These are phyloP conservation scores for Gymnodraco acuticeps DNA, from an alignment of 2,797 vertebrate genomes.

Conservation along the genomic window DNA sequence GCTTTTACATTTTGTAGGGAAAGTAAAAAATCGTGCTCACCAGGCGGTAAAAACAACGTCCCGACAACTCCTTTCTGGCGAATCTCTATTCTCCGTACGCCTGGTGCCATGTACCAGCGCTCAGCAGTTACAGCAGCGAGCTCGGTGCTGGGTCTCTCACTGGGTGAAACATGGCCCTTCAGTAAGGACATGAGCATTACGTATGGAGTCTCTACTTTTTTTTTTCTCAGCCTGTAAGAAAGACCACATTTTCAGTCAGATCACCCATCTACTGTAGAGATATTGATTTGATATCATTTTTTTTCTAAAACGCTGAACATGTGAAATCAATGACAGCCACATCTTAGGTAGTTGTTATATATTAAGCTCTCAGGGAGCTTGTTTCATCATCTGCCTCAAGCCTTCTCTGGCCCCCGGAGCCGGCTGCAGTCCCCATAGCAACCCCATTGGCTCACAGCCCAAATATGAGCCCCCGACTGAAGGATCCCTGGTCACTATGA, in stretches of 20 bases:
- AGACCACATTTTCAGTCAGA: not conserved
- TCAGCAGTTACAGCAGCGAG: constrained; percentile 76
- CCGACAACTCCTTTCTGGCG: constrained; percentile 81
- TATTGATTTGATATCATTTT: not conserved
- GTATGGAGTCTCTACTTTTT: constrained; percentile 74
- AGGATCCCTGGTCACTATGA: constrained; percentile 70
- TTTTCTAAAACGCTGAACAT: not conserved
- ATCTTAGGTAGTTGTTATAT: not conserved
- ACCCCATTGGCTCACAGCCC: constrained; percentile 88
- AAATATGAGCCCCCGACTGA: constrained; percentile 86
- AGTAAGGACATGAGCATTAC: constrained; percentile 78
- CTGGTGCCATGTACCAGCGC: constrained; percentile 82
- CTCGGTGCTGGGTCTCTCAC: constrained; percentile 24
- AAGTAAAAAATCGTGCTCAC: constrained; percentile 64
- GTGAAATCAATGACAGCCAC: not conserved
- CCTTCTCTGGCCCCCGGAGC: constrained; percentile 74
- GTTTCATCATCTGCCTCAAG: constrained; percentile 69
- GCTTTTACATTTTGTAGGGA: too few relatives aligned
- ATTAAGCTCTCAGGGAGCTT: not conserved
- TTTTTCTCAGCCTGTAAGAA: constrained; percentile 79
- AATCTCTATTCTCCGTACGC: constrained; percentile 78
- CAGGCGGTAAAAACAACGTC: constrained; percentile 85
- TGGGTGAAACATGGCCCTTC: constrained; percentile 75
- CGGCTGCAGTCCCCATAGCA: constrained; percentile 86
- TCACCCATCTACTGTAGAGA: not conserved